phyloP scores from a whole-genome alignment of 2,888 invertebrate genomes.

The Acrobasis consociella region DNA sequence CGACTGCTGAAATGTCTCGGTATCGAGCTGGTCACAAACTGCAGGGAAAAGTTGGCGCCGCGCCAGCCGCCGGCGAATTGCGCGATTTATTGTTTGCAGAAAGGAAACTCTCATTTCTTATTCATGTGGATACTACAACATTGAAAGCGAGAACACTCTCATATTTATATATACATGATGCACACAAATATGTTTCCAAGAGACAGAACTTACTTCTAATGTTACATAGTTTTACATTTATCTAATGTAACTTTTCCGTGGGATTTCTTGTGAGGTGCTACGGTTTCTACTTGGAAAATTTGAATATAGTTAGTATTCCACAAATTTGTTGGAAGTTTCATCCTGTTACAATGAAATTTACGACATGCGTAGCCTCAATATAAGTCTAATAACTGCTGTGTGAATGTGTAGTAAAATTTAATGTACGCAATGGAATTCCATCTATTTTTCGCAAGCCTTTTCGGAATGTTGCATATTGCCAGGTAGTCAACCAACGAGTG shows the following conservation, averaged over 20 bases:
- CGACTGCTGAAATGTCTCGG: slow-evolving; percentile 63
- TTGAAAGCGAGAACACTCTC: slow-evolving; percentile 51
- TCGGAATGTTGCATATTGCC: slow-evolving; percentile 7
- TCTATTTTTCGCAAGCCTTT: neutral
- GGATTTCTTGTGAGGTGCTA: no score
- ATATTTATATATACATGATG: slow-evolving; percentile 28
- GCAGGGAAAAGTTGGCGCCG: slow-evolving; percentile 70
- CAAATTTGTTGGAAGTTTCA: no score
- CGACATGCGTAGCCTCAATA: neutral
- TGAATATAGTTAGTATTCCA: no score
- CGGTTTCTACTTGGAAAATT: no score
- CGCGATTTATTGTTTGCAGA: slow-evolving; percentile 61
- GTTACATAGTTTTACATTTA: neutral
- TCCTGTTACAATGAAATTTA: neutral
- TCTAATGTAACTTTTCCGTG: no score
- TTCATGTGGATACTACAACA: slow-evolving; percentile 51
- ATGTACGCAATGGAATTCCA: neutral
- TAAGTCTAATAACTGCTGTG: neutral
- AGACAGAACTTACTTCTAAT: neutral
- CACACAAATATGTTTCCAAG: slow-evolving; percentile 2
- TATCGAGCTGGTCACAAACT: slow-evolving; percentile 62
- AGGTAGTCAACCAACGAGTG: slow-evolving; percentile 21
- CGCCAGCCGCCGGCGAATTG: slow-evolving; percentile 53
- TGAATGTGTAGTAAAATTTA: neutral
- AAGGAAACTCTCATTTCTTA: slow-evolving; percentile 67